These are phyloP conservation scores for Alces alces DNA, from an alignment of 2,113 vertebrate genomes.

Conservation along the genomic window DNA sequence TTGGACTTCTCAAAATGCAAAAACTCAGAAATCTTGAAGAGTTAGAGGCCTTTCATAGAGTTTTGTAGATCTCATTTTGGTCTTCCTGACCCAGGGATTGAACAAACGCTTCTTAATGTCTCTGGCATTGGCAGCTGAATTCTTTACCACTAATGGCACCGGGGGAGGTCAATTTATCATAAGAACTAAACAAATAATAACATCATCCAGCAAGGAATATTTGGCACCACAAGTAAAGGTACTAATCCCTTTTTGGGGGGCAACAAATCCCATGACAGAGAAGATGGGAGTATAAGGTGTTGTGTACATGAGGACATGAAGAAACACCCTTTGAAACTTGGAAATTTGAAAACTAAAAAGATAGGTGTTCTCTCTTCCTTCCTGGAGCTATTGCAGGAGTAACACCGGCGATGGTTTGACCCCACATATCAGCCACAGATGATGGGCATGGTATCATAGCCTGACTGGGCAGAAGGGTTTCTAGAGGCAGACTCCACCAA, in stretches of 20 bases:
- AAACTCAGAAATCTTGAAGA: not conserved
- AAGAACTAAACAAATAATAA: not conserved
- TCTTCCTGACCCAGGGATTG: not conserved
- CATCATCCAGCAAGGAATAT: not conserved
- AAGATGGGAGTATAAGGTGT: not conserved
- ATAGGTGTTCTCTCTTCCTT: not conserved
- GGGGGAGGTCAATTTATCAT: not conserved
- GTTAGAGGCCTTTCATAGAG: not conserved
- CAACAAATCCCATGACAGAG: not conserved
- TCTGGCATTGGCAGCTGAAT: not conserved
- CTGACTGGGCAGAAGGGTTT: not conserved
- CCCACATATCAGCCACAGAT: not conserved
- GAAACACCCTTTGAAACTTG: not conserved
- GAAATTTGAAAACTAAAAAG: not conserved
- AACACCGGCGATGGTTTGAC: not conserved
- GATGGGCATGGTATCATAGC: no score
- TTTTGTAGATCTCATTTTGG: not conserved
- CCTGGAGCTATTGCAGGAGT: not conserved
- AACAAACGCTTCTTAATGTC: not conserved
- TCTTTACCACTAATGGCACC: not conserved
- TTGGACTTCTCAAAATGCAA: not conserved
- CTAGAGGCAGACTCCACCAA: not conserved
- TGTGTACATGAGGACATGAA: not conserved
- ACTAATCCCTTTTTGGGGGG: not conserved
- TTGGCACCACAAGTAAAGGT: not conserved